Percentiles rank a stretch among this genome's conserved stretches.
Evolutionary conservation across 2,113 vertebrate genomes (phyloP).

Genomic region (Peromyscus leucopus): DNA sequence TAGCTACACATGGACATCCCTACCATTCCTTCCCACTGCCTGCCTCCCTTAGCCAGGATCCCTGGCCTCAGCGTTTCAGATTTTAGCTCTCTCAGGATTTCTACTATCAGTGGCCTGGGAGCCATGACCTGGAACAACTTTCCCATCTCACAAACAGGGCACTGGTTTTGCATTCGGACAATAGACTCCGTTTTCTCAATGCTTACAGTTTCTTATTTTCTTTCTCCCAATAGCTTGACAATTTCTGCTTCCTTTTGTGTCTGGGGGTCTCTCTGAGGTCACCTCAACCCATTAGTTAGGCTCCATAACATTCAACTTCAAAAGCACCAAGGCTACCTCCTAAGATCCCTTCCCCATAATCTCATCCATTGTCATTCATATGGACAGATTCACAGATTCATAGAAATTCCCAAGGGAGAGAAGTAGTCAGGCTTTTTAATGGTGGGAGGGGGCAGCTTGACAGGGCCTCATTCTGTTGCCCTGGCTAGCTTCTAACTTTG

Average conservation of each 20-base stretch:
- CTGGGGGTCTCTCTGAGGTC: not conserved
- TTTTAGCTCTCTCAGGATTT: not conserved
- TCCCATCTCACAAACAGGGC: not conserved
- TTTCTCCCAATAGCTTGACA: not conserved
- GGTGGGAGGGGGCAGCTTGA: not conserved
- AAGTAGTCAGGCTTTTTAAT: not conserved
- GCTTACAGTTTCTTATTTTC: not conserved
- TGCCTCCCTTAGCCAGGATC: not conserved
- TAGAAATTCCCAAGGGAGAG: not conserved
- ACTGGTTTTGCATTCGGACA: not conserved
- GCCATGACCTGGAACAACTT: not conserved
- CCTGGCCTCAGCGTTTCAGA: not conserved
- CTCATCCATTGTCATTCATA: not conserved
- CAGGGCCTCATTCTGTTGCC: not conserved
- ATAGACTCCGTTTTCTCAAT: not conserved
- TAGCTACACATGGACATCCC: not conserved
- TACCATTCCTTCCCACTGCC: not conserved
- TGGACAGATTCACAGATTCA: not conserved
- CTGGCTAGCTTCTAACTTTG: not conserved
- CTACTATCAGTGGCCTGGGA: not conserved
- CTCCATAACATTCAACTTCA: not conserved
- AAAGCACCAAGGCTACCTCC: not conserved
- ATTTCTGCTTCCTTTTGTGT: not conserved
- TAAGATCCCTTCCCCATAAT: not conserved
- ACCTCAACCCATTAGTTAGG: not conserved